Conservation (phyloP, 1,140 invertebrate species). For the Panonychus citri region DNA sequence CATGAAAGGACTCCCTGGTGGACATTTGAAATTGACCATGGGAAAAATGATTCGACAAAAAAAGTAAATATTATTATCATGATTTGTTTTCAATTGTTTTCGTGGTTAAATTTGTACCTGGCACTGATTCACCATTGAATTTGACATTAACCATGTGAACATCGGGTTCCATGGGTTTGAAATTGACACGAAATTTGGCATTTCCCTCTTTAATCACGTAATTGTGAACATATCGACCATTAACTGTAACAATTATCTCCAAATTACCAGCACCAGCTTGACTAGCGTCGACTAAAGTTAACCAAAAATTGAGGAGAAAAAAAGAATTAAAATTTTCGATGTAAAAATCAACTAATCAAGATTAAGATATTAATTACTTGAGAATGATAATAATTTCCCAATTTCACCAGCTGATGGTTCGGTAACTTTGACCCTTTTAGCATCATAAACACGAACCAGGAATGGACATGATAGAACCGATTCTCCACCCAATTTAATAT, state of each 20-base stretch:
- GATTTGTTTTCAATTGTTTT: background rate
- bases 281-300: conserved; percentile 28
- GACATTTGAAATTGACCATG: conserved; percentile 1
- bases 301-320: background rate
- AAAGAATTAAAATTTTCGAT: background rate
- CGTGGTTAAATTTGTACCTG: conserved; percentile 28
- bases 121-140: conserved; percentile 82
- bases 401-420: conserved; percentile 68
- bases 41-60: background rate
- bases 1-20: conserved; percentile 59
- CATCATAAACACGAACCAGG: conserved; percentile 74
- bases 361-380: conserved; percentile 39
- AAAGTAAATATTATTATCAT: background rate
- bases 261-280: conserved; percentile 66
- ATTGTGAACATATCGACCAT: conserved; percentile 88
- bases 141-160: conserved; percentile 44
- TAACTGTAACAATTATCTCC: conserved; percentile 94
- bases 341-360: background rate
- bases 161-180: conserved; percentile 45
- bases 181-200: conserved; percentile 81
- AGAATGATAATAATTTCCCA: conserved; percentile 74
- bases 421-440: conserved; percentile 64
- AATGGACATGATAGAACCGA: conserved; percentile 84
- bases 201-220: conserved; percentile 94
- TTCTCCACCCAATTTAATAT: conserved; percentile 51